Evolutionary conservation across 2,888 invertebrate genomes (phyloP), one percentile per base, ranked within the genome.

Genomic region (Pseudoips prasinana): DNA sequence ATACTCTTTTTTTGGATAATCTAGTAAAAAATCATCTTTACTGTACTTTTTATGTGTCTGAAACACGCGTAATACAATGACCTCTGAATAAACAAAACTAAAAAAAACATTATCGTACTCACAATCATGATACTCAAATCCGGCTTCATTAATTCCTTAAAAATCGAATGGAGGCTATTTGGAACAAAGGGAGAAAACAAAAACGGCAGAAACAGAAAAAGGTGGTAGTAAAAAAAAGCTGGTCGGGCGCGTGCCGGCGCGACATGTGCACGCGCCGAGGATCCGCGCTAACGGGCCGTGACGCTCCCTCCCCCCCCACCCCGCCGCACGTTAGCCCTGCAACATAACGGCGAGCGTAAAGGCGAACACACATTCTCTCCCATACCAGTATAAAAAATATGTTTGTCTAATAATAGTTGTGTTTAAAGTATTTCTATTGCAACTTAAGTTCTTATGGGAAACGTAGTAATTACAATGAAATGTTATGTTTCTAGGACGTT

Each of bases 251-350:
- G 88, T 86, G 87, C 86, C 86, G 67, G 46, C 60, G 83, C 85
- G 84, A 84, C 87, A 86, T 86, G 87, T 86, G 87, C 86, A 78
- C 85, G 83, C 76, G 82, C 73, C 76, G 79, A 69, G 68, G 72
- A 74, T 69, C 70, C 69, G 68, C 73, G 76, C 73, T 78, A 77
- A 78, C 80, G 77, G 79, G 84, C 84, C 79, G 79, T 79, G 77
- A 79, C 81, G 70, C 62, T 50, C 61, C 59, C 47, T 44, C 36
- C 42, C 43, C 51, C 46, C 42, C 40, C 36, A 37, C 33, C 34
- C 30, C 23, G 32, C 33, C 18, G 30, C 31, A 11, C 25, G n/a
- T 5, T 7, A n/a, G 20, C 20, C 14, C 14, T 14, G 14, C 14
- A 14, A 14, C 14, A 14, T 14, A 14, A 35, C 33, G 34, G 30